Conservation (phyloP, 2,797 vertebrate genomes). For the Aselliscus stoliczkanus region DNA sequence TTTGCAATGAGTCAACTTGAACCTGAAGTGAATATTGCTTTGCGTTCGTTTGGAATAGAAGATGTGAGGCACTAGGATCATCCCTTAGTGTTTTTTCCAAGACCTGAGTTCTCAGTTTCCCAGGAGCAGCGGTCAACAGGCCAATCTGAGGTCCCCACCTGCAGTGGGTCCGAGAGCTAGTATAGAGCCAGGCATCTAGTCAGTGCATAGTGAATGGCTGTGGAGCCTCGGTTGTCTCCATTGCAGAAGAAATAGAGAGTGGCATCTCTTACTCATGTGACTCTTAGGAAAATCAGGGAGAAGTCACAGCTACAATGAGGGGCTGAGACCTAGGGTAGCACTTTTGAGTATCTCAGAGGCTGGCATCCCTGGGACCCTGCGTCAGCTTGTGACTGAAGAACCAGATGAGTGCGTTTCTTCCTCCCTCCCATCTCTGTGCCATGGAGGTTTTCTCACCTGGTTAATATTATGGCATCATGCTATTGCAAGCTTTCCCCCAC, state of each 20-base stretch:
- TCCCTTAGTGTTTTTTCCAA: neutral
- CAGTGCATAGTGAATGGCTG: accelerated
- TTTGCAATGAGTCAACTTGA: neutral
- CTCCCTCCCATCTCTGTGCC: neutral
- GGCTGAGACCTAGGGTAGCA: neutral
- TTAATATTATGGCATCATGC: neutral
- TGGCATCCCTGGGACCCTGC: neutral
- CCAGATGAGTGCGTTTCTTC: neutral
- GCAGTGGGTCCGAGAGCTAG: neutral
- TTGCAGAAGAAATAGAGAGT: neutral
- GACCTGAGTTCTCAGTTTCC: neutral
- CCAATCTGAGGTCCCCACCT: neutral
- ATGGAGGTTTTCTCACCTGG: neutral
- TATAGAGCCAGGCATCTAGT: neutral
- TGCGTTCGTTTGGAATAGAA: neutral
- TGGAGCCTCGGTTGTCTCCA: neutral
- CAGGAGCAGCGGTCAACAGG: neutral
- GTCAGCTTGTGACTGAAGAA: neutral
- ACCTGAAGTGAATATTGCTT: neutral
- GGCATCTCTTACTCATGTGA: neutral
- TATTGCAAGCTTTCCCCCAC: neutral
- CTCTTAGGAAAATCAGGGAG: neutral
- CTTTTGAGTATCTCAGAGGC: neutral
- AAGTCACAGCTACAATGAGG: neutral
- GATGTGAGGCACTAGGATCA: neutral